phyloP scores from a whole-genome alignment of 2,113 vertebrate genomes.

The Picathartes gymnocephalus region DNA sequence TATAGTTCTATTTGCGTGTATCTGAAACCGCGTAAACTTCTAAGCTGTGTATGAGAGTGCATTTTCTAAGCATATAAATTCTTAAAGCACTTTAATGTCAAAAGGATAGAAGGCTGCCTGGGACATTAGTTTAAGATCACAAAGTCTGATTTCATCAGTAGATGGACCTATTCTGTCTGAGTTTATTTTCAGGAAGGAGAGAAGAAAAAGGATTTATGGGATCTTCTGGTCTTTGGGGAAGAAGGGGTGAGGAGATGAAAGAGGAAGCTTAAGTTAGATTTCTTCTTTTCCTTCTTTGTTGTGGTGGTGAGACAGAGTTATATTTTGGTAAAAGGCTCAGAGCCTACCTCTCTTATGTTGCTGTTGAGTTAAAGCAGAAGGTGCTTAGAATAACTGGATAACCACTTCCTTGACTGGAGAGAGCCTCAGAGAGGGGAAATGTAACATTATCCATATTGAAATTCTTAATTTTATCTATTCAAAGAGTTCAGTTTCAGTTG shows the following conservation, averaged over 20 bases:
- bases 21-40: not conserved
- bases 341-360: not conserved
- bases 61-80: not conserved
- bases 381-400: not conserved
- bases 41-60: not conserved
- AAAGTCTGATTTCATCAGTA: not conserved
- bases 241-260: not conserved
- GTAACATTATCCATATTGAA: not conserved
- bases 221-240: rapidly evolving
- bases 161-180: not conserved
- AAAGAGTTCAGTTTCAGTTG: not conserved
- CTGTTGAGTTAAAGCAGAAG: not conserved
- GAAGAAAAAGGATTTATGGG: not conserved
- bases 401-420: not conserved
- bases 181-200: not conserved
- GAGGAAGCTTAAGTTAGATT: not conserved
- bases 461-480: not conserved
- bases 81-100: not conserved
- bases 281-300: not conserved
- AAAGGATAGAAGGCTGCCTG: not conserved
- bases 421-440: not conserved
- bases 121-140: rapidly evolving
- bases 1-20: not conserved
- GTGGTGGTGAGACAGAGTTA: not conserved
- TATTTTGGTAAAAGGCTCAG: not conserved